Percentiles rank a stretch among this genome's conserved stretches.
These are phyloP conservation scores for Eucera pruinosa DNA, from an alignment of 2,888 invertebrate genomes.

Conservation along the genomic window DNA sequence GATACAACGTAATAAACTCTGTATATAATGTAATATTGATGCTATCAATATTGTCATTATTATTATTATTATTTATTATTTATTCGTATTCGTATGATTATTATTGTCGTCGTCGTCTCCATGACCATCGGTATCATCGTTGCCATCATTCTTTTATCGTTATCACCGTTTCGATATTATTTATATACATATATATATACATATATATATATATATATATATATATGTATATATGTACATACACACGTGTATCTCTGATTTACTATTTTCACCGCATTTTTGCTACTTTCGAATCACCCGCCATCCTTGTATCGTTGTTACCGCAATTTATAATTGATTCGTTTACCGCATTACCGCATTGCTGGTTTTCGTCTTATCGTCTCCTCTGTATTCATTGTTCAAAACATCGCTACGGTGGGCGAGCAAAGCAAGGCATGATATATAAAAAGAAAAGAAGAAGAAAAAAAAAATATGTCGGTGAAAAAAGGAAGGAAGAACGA, in stretches of 20 bases:
- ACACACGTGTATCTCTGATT: no score
- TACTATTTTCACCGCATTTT: no score
- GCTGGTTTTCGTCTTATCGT: no score
- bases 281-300: no score
- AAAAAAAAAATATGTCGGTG: neutral
- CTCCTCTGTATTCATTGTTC: constrained; percentile 26
- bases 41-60: constrained; percentile 50
- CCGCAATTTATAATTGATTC: no score
- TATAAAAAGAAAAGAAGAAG: no score
- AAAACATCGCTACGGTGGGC: neutral
- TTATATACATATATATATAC: no score
- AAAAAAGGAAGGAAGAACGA: constrained; percentile 4
- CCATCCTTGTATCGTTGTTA: no score
- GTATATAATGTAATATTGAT: constrained; percentile 81
- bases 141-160: neutral
- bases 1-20: constrained; percentile 70
- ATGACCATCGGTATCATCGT: neutral
- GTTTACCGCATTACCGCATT: no score
- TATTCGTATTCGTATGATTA: constrained; percentile 15
- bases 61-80: neutral
- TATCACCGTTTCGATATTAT: neutral
- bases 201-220: no score
- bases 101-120: neutral
- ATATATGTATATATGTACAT: no score
- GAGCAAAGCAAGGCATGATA: neutral